A percentile compares a stretch with the other conserved stretches of the same genome.
These are phyloP conservation scores for Furcifer pardalis DNA, from an alignment of 2,797 vertebrate genomes.

Conservation along the genomic window DNA sequence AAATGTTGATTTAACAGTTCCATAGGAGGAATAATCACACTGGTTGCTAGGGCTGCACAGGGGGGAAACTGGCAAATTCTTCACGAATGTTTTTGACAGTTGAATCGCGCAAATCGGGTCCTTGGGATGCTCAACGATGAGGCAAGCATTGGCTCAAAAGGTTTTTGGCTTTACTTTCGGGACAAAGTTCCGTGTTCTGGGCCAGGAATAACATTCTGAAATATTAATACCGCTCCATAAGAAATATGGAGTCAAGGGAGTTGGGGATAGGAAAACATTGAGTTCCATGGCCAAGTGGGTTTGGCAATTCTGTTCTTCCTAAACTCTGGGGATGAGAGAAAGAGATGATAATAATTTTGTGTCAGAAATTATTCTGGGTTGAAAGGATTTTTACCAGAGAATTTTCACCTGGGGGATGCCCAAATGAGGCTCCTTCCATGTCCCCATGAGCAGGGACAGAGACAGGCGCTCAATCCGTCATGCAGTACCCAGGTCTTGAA, in stretches of 20 bases:
- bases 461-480: too few relatives aligned
- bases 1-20: conserved; percentile 6
- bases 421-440: too few relatives aligned
- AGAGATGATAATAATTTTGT: too few relatives aligned
- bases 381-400: too few relatives aligned
- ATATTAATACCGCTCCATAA: neutral
- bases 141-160: neutral
- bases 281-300: too few relatives aligned
- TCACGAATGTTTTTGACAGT: neutral
- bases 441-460: too few relatives aligned
- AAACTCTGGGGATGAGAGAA: too few relatives aligned
- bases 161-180: neutral
- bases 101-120: neutral
- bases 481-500: too few relatives aligned
- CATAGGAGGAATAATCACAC: neutral
- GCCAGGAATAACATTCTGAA: neutral
- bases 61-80: neutral
- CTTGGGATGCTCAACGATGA: neutral
- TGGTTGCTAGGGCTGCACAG: neutral
- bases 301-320: too few relatives aligned
- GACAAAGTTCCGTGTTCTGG: neutral
- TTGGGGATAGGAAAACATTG: too few relatives aligned
- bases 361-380: too few relatives aligned
- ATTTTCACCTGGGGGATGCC: too few relatives aligned
- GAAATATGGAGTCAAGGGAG: neutral